A percentile compares a stretch with the other conserved stretches of the same genome.
Conservation (phyloP, 2,113 vertebrate species). For the Hypanus sabinus region DNA sequence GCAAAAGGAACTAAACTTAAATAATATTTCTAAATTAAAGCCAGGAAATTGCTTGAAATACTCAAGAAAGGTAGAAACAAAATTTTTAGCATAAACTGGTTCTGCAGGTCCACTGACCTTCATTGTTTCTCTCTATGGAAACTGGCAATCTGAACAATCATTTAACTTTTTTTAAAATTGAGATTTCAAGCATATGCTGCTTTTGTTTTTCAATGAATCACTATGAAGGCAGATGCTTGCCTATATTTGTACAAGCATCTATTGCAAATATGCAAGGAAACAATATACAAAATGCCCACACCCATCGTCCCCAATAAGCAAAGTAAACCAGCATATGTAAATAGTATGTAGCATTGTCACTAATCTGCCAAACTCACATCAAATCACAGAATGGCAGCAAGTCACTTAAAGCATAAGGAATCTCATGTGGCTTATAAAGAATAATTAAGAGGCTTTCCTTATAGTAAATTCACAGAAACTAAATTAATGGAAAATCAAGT, state of each 20-base stretch:
- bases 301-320: background rate
- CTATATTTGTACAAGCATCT: background rate
- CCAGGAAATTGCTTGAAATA: no score
- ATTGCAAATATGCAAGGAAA: background rate
- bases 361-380: no score
- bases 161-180: no score
- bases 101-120: no score
- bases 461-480: conserved; percentile 2
- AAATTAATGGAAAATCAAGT: background rate
- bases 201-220: background rate
- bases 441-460: background rate
- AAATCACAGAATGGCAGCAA: background rate
- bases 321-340: background rate
- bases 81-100: no score
- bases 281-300: no score
- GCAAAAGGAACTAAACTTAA: no score
- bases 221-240: background rate
- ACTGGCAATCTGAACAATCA: no score
- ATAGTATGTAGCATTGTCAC: background rate
- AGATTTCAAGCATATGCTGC: no score
- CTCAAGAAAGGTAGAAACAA: no score
- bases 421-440: background rate
- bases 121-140: no score
- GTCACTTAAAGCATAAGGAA: background rate
- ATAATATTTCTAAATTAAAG: no score